Evolutionary conservation across 2,797 vertebrate genomes (phyloP), one percentile per base, ranked within the genome.

Genomic region (Rhynchotus rufescens): DNA sequence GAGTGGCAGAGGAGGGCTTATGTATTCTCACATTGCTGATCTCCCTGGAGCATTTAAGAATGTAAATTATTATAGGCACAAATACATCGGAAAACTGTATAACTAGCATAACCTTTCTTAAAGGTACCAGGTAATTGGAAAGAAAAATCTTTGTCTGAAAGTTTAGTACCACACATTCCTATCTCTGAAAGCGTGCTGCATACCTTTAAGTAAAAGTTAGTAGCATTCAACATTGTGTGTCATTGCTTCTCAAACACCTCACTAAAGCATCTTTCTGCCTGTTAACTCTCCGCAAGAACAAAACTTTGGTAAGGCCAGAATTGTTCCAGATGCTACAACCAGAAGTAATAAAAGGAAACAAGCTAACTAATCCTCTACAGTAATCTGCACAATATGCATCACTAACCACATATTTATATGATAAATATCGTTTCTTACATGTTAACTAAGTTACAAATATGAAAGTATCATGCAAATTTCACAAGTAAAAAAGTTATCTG

Each of bases 281-380:
- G 38, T 90, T 95, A 96, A 86, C 89, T 74, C 77, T 84, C 76
- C 94, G 79, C 80, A 92, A 95, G 73, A 89, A 10, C 82, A 97
- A 92, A 95, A 91, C n/a, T 79, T 84, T 44, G 81, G 90, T 87
- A 92, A 59, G 66, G 68, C 59, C 92, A 92, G 83, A 95, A 96
- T 83, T 69, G 49, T 94, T 97, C 94, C 96, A 97, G 95, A 97
- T 96, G 91, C 86, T 94, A 51, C 95, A 96, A 96, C 51, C 89
- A 73, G 86, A 30, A 94, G 47, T 36, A 96, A 96, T 95, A 96
- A 97, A 97, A 96, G 44, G 71, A 87, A 96, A 94, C 65, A 91
- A 84, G 68, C 86, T 67, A 95, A 81, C 84, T 77, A 95, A 84
- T 89, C 30, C 56, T 91, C 96, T 62, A 79, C 65, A 91, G 20